phyloP scores from a whole-genome alignment of 2,888 invertebrate species.

The Cryptophagus acutangulus region DNA sequence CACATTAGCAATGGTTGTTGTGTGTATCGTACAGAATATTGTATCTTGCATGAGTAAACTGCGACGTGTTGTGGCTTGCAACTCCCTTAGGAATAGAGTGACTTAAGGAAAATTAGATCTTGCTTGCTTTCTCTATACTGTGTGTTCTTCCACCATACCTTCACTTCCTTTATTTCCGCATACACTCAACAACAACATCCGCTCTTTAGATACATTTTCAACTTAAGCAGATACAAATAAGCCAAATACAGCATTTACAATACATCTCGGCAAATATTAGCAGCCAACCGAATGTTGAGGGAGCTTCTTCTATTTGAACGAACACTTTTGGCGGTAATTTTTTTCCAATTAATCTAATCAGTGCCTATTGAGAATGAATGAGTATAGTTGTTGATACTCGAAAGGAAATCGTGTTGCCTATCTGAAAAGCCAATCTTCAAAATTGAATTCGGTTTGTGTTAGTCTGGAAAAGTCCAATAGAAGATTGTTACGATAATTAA shows the following conservation, averaged over 20 bases:
- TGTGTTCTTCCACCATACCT: constrained; percentile 29
- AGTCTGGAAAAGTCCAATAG: no score
- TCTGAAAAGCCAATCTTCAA: no score
- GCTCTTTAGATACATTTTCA: constrained; percentile 15
- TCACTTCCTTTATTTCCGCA: constrained; percentile 32
- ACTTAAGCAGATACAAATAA: constrained; percentile 8
- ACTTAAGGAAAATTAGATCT: constrained; percentile 41
- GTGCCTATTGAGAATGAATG: no score
- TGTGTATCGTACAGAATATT: constrained; percentile 38
- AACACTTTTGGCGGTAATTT: no score
- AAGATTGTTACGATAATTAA: no score
- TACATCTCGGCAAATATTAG: no score
- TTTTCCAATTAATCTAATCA: no score
- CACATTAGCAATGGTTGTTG: constrained; percentile 35
- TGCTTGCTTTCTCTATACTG: constrained; percentile 31
- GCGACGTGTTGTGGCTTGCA: constrained; percentile 36
- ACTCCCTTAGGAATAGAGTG: constrained; percentile 36
- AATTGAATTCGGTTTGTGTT: background rate
- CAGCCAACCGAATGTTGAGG: no score
- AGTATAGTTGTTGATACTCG: no score
- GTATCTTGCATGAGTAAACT: constrained; percentile 39
- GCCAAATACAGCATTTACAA: constrained; percentile 7
- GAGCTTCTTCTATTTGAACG: no score
- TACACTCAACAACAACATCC: constrained; percentile 20
- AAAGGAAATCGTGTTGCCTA: no score